Evolutionary conservation across 2,888 invertebrate genomes (phyloP), one percentile per base, ranked within the genome.

Genomic region (Lepas anatifera): DNA sequence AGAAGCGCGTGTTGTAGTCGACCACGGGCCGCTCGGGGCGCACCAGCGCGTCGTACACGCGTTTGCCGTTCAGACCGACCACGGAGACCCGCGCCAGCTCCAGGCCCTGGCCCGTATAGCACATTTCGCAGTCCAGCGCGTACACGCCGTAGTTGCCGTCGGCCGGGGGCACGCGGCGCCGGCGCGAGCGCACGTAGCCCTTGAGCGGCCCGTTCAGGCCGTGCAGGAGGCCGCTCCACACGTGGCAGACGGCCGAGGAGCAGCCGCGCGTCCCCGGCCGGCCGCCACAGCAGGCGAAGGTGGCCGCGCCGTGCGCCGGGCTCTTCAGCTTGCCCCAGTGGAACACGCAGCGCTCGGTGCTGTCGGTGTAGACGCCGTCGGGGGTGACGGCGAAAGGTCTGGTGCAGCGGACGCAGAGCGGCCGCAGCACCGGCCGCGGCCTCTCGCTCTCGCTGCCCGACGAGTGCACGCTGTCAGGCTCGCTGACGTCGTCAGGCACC

Each of bases 171-270:
- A 91, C 75, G 86, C 81, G 6, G 91, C 90, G 6, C 35, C 39
- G 79, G 29, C 78, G 76, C 2, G 89, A 88, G 68, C 84, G 81
- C 0, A 87, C 86, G 77, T 85, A 90, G 37, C 87, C 87, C 27
- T 84, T 83, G 72, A 86, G 85, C 0, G 90, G 89, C 0, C 89
- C 89, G 77, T 91, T 91, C 75, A 86, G 81, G 4, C 91, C 90
- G 6, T 84, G 83, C 22, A 82, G 81, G 0, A 87, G 80, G 0
- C 91, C 91, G 68, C 83, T 85, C 90, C 90, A 92, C 1, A 93
- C 92, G 78, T 93, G 93, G 71, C 84, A 80, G 16, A 83, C 82
- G 0, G 85, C 85, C 4, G 80, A 80, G 10, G 84, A 83, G 79
- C 92, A 93, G 0, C 92, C 91, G 18, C 67, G 66, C n/a, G 13